A percentile compares a stretch with the other conserved stretches of the same genome.
These are phyloP conservation scores for Zenarchopterus dispar DNA, from an alignment of 2,797 vertebrate genomes.

Conservation along the genomic window DNA sequence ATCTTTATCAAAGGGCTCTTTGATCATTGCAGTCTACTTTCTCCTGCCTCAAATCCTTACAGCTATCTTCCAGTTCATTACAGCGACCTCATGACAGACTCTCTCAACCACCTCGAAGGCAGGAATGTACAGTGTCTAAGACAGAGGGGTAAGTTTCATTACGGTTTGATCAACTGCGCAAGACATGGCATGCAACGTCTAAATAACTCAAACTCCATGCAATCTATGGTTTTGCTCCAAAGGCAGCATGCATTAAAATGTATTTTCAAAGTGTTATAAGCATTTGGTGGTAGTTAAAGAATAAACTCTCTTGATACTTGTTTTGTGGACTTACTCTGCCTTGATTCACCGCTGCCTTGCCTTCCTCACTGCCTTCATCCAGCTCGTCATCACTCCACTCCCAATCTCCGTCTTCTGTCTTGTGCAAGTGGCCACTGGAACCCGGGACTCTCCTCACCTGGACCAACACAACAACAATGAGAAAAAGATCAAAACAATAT, in stretches of 20 bases:
- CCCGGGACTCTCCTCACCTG: conserved; percentile 96
- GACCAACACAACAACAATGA: conserved; percentile 17
- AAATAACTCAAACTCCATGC: background rate
- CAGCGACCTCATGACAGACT: conserved; percentile 47
- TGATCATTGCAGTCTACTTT: conserved; percentile 54
- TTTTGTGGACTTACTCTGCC: conserved; percentile 84
- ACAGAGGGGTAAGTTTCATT: conserved; percentile 30
- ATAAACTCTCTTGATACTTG: background rate
- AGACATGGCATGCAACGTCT: conserved; percentile 28
- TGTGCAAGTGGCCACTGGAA: conserved; percentile 96
- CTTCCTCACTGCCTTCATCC: conserved; percentile 94
- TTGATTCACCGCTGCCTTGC: conserved; percentile 90
- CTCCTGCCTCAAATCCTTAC: conserved; percentile 46
- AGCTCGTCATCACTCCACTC: conserved; percentile 99
- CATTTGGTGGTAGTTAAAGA: conserved; percentile 1
- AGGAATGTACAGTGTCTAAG: conserved; percentile 34
- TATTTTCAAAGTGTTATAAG: background rate
- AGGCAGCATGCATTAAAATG: background rate
- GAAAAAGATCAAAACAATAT: no score
- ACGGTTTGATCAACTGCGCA: conserved; percentile 15
- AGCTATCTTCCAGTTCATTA: conserved; percentile 61
- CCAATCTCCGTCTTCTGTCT: conserved; percentile 98
- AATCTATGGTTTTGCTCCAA: background rate
- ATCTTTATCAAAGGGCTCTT: conserved; percentile 59
- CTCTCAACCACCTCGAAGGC: conserved; percentile 46